Percentiles rank a stretch among this genome's conserved stretches.
These are phyloP conservation scores for Tipula confusa DNA, from an alignment of 2,888 invertebrate species.

Conservation along the genomic window DNA sequence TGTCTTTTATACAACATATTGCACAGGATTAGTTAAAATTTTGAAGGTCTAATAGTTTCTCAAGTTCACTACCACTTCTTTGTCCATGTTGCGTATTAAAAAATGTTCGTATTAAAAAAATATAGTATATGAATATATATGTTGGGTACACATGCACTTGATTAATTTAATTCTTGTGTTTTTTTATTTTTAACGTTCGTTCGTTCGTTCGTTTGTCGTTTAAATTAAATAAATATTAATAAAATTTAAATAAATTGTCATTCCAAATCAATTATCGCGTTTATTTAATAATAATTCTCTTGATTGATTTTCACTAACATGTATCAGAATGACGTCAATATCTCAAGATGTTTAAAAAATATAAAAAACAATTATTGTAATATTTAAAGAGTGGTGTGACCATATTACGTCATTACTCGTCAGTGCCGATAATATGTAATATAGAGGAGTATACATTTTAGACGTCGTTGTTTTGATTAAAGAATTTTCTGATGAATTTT, in stretches of 20 bases:
- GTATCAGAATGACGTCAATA: not conserved
- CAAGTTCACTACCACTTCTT: not conserved
- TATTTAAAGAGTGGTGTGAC: not conserved
- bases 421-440: too few species aligned
- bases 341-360: not conserved
- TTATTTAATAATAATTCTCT: not conserved
- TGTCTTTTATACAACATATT: not conserved
- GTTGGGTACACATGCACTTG: not conserved
- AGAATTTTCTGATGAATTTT: not conserved
- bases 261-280: not conserved
- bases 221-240: slow-evolving; percentile 25
- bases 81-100: not conserved
- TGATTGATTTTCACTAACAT: not conserved
- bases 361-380: not conserved
- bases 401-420: not conserved
- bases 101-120: too few species aligned
- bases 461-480: not conserved
- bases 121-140: too few species aligned
- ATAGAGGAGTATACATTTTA: not conserved
- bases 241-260: slow-evolving; percentile 6
- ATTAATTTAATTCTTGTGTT: not conserved
- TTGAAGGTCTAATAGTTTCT: not conserved
- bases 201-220: not conserved
- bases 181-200: not conserved
- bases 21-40: not conserved